These are phyloP conservation scores for Aphrocallistes beatrix DNA, from an alignment of 37 sponge, comb jelly and placozoan genomes.

Conservation along the genomic window DNA sequence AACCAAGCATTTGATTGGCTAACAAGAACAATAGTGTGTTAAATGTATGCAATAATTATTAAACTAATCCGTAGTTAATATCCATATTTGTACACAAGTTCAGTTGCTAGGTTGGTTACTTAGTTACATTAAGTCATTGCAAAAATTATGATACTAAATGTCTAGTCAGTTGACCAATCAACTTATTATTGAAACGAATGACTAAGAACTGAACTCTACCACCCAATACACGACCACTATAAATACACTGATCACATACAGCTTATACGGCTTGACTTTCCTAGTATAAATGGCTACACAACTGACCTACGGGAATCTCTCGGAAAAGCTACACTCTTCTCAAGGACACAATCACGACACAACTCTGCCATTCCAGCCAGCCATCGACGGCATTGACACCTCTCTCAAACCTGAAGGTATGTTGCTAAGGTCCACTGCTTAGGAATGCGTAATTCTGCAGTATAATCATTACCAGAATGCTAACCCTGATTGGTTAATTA, in stretches of 20 bases:
- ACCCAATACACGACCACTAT: no score
- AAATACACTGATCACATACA: no score
- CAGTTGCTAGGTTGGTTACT: no score
- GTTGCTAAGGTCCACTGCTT: background rate
- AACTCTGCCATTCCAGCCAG: background rate
- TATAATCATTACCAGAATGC: no score
- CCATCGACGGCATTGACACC: slow-evolving; percentile 5
- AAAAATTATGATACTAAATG: no score
- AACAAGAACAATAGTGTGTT: background rate
- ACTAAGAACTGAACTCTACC: no score
- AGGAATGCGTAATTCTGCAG: background rate
- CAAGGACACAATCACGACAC: background rate
- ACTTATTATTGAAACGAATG: no score
- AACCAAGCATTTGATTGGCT: background rate
- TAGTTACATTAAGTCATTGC: no score
- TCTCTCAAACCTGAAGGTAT: background rate
- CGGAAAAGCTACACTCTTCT: background rate
- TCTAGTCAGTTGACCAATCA: no score
- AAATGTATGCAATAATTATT: no score
- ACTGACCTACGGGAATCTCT: background rate
- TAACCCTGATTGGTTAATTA: background rate
- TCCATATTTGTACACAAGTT: no score
- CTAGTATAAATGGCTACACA: background rate
- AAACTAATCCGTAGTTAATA: no score
- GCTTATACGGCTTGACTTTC: background rate